These are phyloP conservation scores for Struthio camelus DNA, from an alignment of 2,113 vertebrate genomes.

Conservation along the genomic window DNA sequence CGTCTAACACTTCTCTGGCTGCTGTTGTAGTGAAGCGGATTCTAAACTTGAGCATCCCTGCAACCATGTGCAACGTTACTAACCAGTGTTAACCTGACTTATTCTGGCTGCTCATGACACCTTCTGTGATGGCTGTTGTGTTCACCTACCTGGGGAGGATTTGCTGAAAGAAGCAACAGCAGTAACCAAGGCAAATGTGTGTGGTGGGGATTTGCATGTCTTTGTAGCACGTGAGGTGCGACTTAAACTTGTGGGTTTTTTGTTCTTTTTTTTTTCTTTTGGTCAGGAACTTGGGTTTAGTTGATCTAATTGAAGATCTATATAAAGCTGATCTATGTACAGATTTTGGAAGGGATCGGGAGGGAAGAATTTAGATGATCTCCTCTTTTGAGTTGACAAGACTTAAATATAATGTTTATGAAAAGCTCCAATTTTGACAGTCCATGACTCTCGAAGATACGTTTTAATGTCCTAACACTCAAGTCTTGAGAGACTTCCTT, in stretches of 20 bases:
- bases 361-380: conserved; percentile 22
- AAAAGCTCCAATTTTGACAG: conserved; percentile 43
- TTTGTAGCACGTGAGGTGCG: conserved; percentile 80
- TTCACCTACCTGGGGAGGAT: conserved; percentile 74
- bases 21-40: conserved; percentile 77
- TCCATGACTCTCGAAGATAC: conserved; percentile 31
- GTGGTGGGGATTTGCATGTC: conserved; percentile 79
- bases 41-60: conserved; percentile 73
- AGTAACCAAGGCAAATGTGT: conserved; percentile 79
- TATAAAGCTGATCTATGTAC: background rate
- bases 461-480: conserved; percentile 40
- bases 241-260: conserved; percentile 38
- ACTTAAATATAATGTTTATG: conserved; percentile 26
- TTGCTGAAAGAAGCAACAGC: conserved; percentile 78
- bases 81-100: conserved; percentile 81
- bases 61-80: conserved; percentile 78
- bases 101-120: conserved; percentile 76
- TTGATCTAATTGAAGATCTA: background rate
- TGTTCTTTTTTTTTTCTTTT: background rate
- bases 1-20: conserved; percentile 77
- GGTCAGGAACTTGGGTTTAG: conserved; percentile 23
- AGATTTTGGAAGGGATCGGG: conserved; percentile 25
- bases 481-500: conserved; percentile 55
- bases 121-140: conserved; percentile 73
- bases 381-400: conserved; percentile 1